Evolutionary conservation across 2,113 vertebrate genomes (phyloP).

Genomic region (Pangasianodon gigas): DNA sequence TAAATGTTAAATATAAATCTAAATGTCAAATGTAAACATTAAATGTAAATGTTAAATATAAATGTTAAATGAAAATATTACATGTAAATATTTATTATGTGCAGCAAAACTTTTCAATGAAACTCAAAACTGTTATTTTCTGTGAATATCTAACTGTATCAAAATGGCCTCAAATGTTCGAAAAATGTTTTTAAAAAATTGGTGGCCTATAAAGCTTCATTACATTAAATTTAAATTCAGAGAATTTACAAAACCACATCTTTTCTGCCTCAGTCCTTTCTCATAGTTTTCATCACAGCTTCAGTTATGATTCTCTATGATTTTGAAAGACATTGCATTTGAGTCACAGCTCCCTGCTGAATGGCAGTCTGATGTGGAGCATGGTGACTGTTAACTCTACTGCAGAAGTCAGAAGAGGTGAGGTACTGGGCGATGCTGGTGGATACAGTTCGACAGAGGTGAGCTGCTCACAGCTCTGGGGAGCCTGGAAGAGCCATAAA

Average conservation of each 20-base stretch:
- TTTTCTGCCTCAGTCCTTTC: neutral
- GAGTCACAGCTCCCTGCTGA: neutral
- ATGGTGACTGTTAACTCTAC: constrained; percentile 79
- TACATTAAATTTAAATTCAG: neutral
- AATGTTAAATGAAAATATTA: neutral
- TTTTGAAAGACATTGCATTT: constrained; percentile 85
- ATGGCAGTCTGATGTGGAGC: constrained; percentile 79
- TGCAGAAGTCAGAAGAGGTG: neutral
- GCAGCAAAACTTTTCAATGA: neutral
- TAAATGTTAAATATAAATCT: neutral
- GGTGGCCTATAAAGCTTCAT: neutral
- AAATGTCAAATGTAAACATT: neutral
- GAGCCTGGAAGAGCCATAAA: constrained; percentile 21
- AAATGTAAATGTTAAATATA: neutral
- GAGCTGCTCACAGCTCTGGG: constrained; percentile 20
- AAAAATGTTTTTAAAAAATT: neutral
- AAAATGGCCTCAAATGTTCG: neutral
- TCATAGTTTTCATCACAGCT: constrained; percentile 84
- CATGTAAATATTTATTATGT: neutral
- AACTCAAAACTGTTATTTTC: neutral
- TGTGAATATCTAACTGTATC: neutral
- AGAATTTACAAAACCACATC: neutral
- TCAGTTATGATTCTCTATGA: constrained; percentile 87
- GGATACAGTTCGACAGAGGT: constrained; percentile 1
- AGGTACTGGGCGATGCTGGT: neutral